Evolutionary conservation across 2,797 vertebrate genomes (phyloP), one percentile per base, ranked within the genome.

Genomic region (Margarornis squamiger): DNA sequence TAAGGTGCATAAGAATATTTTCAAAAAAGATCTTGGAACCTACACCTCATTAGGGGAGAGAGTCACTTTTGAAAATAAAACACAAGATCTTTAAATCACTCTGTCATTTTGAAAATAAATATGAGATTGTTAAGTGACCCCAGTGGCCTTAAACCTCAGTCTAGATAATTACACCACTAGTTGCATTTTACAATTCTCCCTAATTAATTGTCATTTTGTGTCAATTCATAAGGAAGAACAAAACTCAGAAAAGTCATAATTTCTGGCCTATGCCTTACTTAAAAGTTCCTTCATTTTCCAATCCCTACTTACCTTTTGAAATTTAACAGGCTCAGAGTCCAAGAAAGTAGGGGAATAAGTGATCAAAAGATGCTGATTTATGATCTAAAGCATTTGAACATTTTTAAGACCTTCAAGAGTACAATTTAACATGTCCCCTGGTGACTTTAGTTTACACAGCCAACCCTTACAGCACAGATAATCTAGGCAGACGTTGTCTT

Each of bases 351-450:
- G 24, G 36, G 24, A 94, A 32, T 68, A 92, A 78, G 68, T 62
- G 80, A 95, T 95, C 88, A 95, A 96, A 95, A 92, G 80, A 86
- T 71, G 63, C 67, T 93, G 88, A 95, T 96, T 96, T 97, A 96
- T n/a, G 65, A 67, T 80, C 75, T 67, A 87, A 95, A 92, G 71
- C 71, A 95, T 93, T 54, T 92, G 65, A 96, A 89, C 90, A 87
- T 51, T 96, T 97, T 94, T 90, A 96, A 96, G 88, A 96, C 92
- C 77, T 95, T 92, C 90, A 94, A 74, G 90, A 93, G 88, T 49
- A 96, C 90, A 92, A 87, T 82, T 97, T 96, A 92, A 95, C 10
- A 0, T 38, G 81, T 95, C 90, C 90, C 95, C 77, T 79, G 90
- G 83, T 95, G 88, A 95, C 88, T 94, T 96, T 14, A 82, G 93